Base-by-base conservation (phyloP, 37 sponge, comb jelly and placozoan genomes). In the Crambe crambe region DNA sequence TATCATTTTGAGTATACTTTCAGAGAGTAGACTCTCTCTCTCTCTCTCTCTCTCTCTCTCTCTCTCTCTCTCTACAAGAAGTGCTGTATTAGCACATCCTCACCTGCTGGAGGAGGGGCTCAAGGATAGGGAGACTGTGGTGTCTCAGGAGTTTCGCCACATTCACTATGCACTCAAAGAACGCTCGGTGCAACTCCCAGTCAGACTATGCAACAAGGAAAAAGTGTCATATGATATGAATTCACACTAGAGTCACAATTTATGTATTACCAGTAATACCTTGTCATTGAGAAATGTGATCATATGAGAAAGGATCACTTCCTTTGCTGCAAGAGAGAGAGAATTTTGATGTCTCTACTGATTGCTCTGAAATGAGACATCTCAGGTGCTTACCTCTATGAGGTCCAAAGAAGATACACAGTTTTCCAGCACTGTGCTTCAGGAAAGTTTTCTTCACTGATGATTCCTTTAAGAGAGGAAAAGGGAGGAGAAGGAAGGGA, bases 211-310 rank as follows among this genome's bases (percentile, higher is more conserved):
- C 6, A 32, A 37, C 18, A 47, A 35, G 47, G 75, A 76, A 58
- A 56, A 3, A 10, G 43, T 60, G 27, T 47, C 63, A 35, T 20
- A 10, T 37, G 37, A 20, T 6, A 34, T 29, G 37, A 68, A 20
- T 34, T 62, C 64, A 21, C 64, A 27, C 29, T 34, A 68, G 21
- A 68, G 21, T 62, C 6, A 62, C 15, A 62, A 10, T 34, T 6
- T 70, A 2, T n/a, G n/a, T n/a, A n/a, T n/a, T n/a, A n/a, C n/a
- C n/a, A n/a, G n/a, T n/a, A n/a, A n/a, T 82, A 91, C 87, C 84
- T 98, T 98, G 92, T 95, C 94, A 61, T 98, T 98, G 31, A 95
- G 90, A 79, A 95, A 95, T 10, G 99, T 98, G 66, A 98, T 95
- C 91, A 95, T 89, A 74, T 98, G 99, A 36, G 92, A 93, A 26